These are phyloP conservation scores for Autographa pulchrina DNA, from an alignment of 2,888 invertebrate genomes.

Conservation along the genomic window DNA sequence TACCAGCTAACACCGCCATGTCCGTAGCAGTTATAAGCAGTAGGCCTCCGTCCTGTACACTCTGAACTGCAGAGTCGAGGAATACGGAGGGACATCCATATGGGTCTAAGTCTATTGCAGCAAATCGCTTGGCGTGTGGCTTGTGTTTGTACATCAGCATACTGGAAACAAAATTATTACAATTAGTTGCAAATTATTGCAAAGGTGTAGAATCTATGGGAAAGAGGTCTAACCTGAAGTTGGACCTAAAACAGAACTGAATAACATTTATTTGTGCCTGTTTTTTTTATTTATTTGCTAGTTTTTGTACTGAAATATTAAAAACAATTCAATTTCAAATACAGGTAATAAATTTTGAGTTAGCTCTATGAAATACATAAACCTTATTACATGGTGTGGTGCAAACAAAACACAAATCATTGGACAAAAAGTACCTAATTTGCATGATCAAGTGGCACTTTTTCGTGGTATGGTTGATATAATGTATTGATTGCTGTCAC, in stretches of 20 bases:
- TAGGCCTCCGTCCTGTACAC: constrained; percentile 94
- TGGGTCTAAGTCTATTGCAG: constrained; percentile 98
- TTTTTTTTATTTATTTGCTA: too few relatives aligned
- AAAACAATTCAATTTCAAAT: too few relatives aligned
- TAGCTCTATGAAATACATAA: too few relatives aligned
- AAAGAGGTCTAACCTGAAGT: too few relatives aligned
- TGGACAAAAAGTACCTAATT: constrained; percentile 65
- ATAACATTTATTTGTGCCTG: too few relatives aligned
- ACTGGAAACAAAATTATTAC: constrained; percentile 90
- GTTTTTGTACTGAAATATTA: too few relatives aligned
- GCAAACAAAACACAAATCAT: constrained; percentile 34
- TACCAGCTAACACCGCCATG: constrained; percentile 98
- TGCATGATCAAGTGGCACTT: constrained; percentile 73
- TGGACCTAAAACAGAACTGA: too few relatives aligned
- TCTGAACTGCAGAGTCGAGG: constrained; percentile 96
- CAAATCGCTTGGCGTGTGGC: constrained; percentile 91
- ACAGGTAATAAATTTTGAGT: too few relatives aligned
- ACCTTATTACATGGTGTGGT: too few relatives aligned
- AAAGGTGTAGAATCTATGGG: too few relatives aligned
- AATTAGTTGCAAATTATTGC: too few relatives aligned
- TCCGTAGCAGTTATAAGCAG: constrained; percentile 99
- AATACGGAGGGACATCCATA: constrained; percentile 98
- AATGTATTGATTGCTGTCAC: too few relatives aligned
- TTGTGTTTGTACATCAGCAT: constrained; percentile 96
- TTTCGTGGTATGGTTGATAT: constrained; percentile 61